phyloP scores from a whole-genome alignment of 1,140 invertebrate species.

The Eupeodes corollae region DNA sequence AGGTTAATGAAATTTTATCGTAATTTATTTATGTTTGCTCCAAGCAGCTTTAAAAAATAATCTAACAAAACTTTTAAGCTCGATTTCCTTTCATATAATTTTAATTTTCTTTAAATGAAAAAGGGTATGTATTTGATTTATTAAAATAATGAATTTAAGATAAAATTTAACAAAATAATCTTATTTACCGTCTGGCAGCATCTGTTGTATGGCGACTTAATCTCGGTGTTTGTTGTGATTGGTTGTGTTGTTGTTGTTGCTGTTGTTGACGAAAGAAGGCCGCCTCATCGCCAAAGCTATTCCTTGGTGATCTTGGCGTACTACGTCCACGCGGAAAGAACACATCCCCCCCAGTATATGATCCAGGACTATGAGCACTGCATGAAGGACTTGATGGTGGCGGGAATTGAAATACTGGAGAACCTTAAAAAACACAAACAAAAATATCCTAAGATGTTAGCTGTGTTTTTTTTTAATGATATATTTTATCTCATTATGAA shows the following conservation, averaged over 20 bases:
- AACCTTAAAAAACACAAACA: constrained; percentile 16
- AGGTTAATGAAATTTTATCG: no score
- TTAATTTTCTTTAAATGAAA: no score
- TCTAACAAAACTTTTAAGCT: neutral
- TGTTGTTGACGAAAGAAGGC: constrained; percentile 28
- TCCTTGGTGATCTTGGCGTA: constrained; percentile 26
- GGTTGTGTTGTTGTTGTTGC: constrained; percentile 12
- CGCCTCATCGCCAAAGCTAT: constrained; percentile 25
- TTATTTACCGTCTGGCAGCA: neutral
- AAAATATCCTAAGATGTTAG: neutral
- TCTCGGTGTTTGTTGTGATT: neutral
- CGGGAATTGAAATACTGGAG: constrained; percentile 33
- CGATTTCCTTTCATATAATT: no score
- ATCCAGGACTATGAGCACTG: constrained; percentile 12
- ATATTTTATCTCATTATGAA: no score
- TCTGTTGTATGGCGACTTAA: neutral
- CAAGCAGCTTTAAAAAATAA: no score
- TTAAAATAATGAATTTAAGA: neutral
- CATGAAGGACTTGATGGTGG: constrained; percentile 32
- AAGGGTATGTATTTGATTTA: no score
- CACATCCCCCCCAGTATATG: constrained; percentile 22
- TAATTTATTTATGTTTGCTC: no score
- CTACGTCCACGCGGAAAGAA: constrained; percentile 27
- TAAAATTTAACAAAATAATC: neutral
- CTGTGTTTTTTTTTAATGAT: no score